A percentile compares a stretch with the other conserved stretches of the same genome.
Conservation (phyloP, 2,888 invertebrate genomes). For the Lithophane leautieri region DNA sequence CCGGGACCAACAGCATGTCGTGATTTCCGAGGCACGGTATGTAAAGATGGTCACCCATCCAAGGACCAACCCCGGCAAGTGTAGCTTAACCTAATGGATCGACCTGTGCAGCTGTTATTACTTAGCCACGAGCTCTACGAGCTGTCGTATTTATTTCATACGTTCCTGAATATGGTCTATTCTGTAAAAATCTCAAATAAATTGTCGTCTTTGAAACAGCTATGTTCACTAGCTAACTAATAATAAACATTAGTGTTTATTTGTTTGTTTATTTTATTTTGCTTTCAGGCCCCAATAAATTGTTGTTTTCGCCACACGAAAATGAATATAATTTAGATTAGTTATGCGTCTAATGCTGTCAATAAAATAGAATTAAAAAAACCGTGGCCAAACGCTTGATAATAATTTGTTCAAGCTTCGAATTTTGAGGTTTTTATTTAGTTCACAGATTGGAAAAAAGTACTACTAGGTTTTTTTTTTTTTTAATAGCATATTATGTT, state of each 20-base stretch:
- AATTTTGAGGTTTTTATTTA: no score
- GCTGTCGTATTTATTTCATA: no score
- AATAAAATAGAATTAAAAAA: background rate
- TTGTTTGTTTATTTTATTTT: slow-evolving; percentile 13
- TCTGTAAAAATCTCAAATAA: background rate
- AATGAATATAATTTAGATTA: background rate
- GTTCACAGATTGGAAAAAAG: background rate
- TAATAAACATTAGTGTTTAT: slow-evolving; percentile 29
- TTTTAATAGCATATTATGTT: no score
- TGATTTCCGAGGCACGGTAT: background rate
- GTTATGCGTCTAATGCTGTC: background rate
- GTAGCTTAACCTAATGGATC: no score
- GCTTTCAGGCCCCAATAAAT: background rate
- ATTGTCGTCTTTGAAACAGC: slow-evolving; percentile 8
- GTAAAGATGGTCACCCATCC: no score
- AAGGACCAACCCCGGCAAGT: no score
- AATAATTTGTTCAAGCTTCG: no score
- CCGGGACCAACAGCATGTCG: background rate
- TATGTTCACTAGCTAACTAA: slow-evolving; percentile 4
- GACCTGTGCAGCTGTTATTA: no score
- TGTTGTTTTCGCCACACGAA: background rate
- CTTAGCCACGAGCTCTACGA: no score
- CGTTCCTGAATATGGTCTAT: no score
- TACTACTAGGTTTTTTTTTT: no score
- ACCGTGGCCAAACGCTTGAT: background rate